phyloP scores from a whole-genome alignment of 1,140 invertebrate genomes.

The Temnothorax longispinosus region DNA sequence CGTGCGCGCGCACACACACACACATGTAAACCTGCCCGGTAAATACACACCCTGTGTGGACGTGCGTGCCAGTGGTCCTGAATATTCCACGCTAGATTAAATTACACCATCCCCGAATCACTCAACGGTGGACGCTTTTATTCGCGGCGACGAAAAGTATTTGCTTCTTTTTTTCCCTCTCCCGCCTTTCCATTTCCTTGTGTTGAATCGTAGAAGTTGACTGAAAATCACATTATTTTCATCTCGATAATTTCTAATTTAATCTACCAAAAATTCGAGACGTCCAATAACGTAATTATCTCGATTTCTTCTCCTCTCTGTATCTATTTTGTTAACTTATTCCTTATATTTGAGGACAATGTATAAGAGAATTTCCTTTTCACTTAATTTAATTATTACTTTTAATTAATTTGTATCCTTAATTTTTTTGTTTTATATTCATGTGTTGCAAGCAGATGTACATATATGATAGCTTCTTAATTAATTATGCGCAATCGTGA shows the following conservation, averaged over 20 bases:
- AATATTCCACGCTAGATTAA: slow-evolving; percentile 54
- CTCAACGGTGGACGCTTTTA: slow-evolving; percentile 22
- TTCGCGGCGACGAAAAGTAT: background rate
- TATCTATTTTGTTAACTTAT: background rate
- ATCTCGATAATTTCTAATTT: background rate
- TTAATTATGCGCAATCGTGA: background rate
- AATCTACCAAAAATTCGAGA: background rate
- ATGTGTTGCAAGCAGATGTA: background rate
- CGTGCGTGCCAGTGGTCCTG: slow-evolving; percentile 33
- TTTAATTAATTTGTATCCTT: background rate
- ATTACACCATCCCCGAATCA: slow-evolving; percentile 43
- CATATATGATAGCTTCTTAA: background rate
- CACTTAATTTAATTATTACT: background rate
- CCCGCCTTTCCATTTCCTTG: background rate
- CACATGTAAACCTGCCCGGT: background rate
- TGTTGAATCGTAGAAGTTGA: background rate
- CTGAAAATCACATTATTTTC: background rate
- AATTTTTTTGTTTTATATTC: background rate
- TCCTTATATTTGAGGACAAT: background rate
- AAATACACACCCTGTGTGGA: background rate
- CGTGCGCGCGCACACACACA: background rate
- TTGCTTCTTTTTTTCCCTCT: background rate
- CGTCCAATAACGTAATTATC: background rate
- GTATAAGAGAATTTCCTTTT: background rate
- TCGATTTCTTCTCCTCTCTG: background rate